These are phyloP conservation scores for Aulostomus chinensis DNA, from an alignment of 2,797 vertebrate genomes.

Conservation along the genomic window DNA sequence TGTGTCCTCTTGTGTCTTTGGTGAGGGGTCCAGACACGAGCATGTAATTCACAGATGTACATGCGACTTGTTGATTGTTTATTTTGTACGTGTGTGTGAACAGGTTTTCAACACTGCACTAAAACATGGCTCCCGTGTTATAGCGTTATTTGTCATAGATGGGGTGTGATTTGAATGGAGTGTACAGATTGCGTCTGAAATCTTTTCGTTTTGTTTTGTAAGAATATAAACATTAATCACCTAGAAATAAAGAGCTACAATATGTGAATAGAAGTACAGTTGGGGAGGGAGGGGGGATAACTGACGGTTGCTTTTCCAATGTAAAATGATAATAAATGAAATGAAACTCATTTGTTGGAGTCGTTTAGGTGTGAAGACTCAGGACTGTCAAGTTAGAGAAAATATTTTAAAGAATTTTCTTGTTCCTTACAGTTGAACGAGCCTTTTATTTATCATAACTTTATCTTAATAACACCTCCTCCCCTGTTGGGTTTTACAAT, in stretches of 20 bases:
- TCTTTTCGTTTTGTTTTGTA: conserved; percentile 68
- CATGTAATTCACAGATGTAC: conserved; percentile 70
- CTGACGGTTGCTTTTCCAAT: conserved; percentile 78
- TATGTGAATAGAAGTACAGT: conserved; percentile 76
- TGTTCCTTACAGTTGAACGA: no score
- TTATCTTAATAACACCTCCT: no score
- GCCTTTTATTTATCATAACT: no score
- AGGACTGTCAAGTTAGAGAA: no score
- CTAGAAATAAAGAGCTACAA: conserved; percentile 78
- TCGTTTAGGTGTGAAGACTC: conserved; percentile 7
- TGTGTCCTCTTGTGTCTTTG: conserved; percentile 69
- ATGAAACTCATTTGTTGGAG: conserved; percentile 55
- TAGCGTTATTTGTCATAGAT: conserved; percentile 62
- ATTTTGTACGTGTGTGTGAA: conserved; percentile 65
- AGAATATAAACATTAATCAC: conserved; percentile 79
- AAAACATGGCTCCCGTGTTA: conserved; percentile 69
- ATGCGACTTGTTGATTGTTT: conserved; percentile 70
- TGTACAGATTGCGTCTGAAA: conserved; percentile 68
- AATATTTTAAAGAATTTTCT: no score
- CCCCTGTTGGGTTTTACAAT: no score
- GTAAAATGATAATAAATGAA: conserved; percentile 81
- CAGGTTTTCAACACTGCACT: conserved; percentile 83
- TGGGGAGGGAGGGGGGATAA: conserved; percentile 42
- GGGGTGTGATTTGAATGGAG: conserved; percentile 51
- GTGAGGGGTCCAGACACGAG: conserved; percentile 67